Evolutionary conservation across 1,140 invertebrate genomes (phyloP), one percentile per base, ranked within the genome.

Genomic region (Anastrepha ludens): DNA sequence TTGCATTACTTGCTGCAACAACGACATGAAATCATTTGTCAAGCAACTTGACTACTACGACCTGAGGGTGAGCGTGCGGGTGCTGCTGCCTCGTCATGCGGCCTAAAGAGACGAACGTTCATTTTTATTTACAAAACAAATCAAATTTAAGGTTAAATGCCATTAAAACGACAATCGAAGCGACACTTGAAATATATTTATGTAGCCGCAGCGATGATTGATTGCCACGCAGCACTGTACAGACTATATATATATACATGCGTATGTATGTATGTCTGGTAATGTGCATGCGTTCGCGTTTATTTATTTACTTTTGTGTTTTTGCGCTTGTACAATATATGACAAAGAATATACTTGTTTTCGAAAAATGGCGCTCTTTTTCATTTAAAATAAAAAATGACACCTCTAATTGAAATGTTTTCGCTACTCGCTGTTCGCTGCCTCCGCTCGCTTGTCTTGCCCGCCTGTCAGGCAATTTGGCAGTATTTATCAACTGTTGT

Each of bases 111-210:
- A 6, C 7, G 67, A 17, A 74, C 67, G 17, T 47, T 44, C 13
- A 47, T 74, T 17, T 47, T 74, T 41, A 74, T 74, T 74, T 55
- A 55, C 74, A 58, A 81, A 81, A 55, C 50, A 81, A 81, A 81
- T 81, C 74, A 81, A 29, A 81, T 81, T 81, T 81, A 81, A 81
- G 74, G 74, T 81, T 81, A 81, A 81, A 81, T 81, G 74, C 74
- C 74, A 29, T 81, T 81, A 81, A 67, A 78, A 50, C 44, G 47
- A 78, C 41, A 78, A 78, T 78, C 70, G 70, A 81, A 81, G 9
- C 20, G 74, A 81, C 74, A 81, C 50, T 81, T 81, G 50, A 81
- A 81, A 55, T 81, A 81, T 62, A 55, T 81, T n/a, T 55, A 55
- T 55, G 74, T n/a, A 20, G 47, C 20, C 6, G 1, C n/a, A 29